Evolutionary conservation across 1,140 invertebrate species (phyloP).

Genomic region (Drosophila arizonae): DNA sequence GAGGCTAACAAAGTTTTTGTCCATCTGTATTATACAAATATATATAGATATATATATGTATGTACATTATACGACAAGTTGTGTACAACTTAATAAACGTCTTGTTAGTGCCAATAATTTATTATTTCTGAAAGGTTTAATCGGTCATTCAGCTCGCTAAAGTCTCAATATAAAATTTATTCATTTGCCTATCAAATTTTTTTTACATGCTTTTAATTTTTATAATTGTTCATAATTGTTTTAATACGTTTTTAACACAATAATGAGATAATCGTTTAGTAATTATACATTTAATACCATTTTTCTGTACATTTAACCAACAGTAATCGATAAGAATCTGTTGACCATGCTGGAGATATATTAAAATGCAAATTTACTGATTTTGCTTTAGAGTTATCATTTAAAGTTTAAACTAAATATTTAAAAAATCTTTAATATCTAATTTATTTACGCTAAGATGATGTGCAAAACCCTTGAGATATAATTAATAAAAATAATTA

Average conservation of each 20-base stretch:
- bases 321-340: too few relatives aligned
- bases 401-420: too few relatives aligned
- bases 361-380: too few relatives aligned
- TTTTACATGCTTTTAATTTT: neutral
- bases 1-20: conserved; percentile 1
- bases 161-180: neutral
- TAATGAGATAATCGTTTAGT: too few relatives aligned
- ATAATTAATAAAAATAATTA: too few relatives aligned
- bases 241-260: neutral
- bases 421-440: too few relatives aligned
- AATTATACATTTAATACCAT: too few relatives aligned
- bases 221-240: neutral
- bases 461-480: too few relatives aligned
- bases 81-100: neutral
- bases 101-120: neutral
- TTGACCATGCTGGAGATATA: too few relatives aligned
- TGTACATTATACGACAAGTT: neutral
- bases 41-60: neutral
- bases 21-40: neutral
- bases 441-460: too few relatives aligned
- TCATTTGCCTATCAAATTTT: neutral
- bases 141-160: neutral
- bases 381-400: too few relatives aligned
- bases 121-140: neutral
- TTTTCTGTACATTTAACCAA: too few relatives aligned